These are phyloP conservation scores for Notodonta dromedarius DNA, from an alignment of 2,888 invertebrate species.

Conservation along the genomic window DNA sequence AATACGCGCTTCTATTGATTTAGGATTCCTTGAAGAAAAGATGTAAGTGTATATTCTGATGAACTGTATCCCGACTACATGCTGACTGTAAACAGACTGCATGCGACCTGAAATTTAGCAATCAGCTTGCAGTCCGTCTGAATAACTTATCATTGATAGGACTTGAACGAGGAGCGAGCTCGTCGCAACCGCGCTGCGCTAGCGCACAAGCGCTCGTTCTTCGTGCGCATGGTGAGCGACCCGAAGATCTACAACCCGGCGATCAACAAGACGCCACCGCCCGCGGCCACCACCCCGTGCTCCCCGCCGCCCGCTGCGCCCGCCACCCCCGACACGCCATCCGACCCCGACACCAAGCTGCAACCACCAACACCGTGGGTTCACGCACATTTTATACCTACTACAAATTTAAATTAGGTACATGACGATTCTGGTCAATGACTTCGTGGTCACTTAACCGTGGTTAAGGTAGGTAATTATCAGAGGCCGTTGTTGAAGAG, in stretches of 20 bases:
- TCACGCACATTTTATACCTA: neutral
- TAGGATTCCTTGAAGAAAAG: no score
- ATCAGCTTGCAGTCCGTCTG: no score
- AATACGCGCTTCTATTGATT: no score
- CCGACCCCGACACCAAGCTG: slow-evolving; percentile 45
- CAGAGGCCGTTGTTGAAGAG: no score
- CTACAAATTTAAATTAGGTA: no score
- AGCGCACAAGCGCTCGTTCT: slow-evolving; percentile 96
- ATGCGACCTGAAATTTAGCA: no score
- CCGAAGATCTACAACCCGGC: slow-evolving; percentile 98
- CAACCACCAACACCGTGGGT: slow-evolving; percentile 69
- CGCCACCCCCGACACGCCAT: slow-evolving; percentile 64
- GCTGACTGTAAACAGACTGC: no score
- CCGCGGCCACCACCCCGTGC: slow-evolving; percentile 81
- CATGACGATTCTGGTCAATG: no score
- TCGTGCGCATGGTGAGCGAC: slow-evolving; percentile 98
- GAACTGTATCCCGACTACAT: no score
- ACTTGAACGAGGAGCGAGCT: slow-evolving; percentile 89
- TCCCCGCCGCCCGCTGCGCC: slow-evolving; percentile 76
- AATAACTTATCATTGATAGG: slow-evolving; percentile 62
- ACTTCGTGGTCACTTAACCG: no score
- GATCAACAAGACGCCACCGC: slow-evolving; percentile 90
- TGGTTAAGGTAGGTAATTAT: no score
- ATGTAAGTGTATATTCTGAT: no score
- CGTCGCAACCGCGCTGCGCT: slow-evolving; percentile 91